Percentiles rank a stretch among this genome's conserved stretches.
These are phyloP conservation scores for Apodemus agrarius DNA, from an alignment of 2,797 vertebrate genomes.

Conservation along the genomic window DNA sequence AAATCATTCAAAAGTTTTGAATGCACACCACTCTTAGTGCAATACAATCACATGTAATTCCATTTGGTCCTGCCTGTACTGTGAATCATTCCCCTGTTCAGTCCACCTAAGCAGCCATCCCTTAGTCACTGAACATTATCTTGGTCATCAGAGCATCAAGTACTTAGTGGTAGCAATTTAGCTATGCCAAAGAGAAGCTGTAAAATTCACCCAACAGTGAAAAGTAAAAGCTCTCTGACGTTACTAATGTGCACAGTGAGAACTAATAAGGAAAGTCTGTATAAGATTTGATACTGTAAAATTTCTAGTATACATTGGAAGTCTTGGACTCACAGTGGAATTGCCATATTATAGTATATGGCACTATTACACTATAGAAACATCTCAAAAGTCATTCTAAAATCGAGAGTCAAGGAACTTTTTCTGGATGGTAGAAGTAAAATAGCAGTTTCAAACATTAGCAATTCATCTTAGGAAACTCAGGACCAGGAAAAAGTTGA, in stretches of 20 bases:
- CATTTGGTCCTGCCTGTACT: background rate
- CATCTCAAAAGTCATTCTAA: conserved; percentile 50
- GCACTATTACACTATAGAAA: background rate
- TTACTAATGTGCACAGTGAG: background rate
- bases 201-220: background rate
- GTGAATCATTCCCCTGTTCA: background rate
- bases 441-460: conserved; percentile 38
- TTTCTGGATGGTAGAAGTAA: conserved; percentile 34
- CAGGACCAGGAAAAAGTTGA: background rate
- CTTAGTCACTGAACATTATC: background rate
- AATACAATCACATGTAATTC: background rate
- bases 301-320: background rate
- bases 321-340: background rate
- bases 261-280: background rate
- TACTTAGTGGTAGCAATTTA: background rate
- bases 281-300: background rate
- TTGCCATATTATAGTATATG: background rate
- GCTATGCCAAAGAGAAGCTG: background rate
- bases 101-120: background rate
- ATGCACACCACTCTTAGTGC: background rate
- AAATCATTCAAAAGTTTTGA: background rate
- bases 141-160: background rate
- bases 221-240: background rate
- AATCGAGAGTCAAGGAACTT: background rate
- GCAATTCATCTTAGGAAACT: conserved; percentile 26